Percentiles rank a stretch among this genome's conserved stretches.
Conservation (phyloP, 2,888 invertebrate genomes). For the Minunthozetes semirufus region DNA sequence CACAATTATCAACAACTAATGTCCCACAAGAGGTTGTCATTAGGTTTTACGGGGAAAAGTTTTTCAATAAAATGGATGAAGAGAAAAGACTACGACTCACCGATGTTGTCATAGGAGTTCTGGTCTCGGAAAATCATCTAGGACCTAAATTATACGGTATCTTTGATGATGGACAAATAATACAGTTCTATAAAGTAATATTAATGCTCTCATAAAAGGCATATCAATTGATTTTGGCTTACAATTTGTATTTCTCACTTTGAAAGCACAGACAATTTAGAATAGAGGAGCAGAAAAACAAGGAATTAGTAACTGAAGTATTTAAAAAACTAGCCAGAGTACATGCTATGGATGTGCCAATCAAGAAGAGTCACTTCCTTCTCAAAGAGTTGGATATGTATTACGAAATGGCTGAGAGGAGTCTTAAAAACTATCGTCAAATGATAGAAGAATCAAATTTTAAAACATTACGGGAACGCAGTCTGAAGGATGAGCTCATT, state of each 20-base stretch:
- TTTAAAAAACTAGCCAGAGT: slow-evolving; percentile 88
- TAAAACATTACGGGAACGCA: not conserved
- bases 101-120: not conserved
- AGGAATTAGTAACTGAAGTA: slow-evolving; percentile 69
- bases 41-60: not conserved
- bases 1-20: too few species aligned
- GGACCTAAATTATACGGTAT: slow-evolving; percentile 91
- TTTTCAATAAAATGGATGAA: not conserved
- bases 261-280: slow-evolving; percentile 63
- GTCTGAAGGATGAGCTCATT: slow-evolving; percentile 18
- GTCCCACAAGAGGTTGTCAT: slow-evolving; percentile 8
- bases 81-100: not conserved
- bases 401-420: not conserved
- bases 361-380: slow-evolving; percentile 58
- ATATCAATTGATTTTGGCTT: too few species aligned
- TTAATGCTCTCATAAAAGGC: too few species aligned
- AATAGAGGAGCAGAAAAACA: slow-evolving; percentile 68
- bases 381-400: not conserved
- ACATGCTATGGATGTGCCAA: slow-evolving; percentile 83
- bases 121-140: slow-evolving; percentile 49
- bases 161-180: slow-evolving; percentile 89
- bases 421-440: not conserved
- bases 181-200: slow-evolving; percentile 62
- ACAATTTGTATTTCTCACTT: too few species aligned
- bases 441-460: slow-evolving; percentile 12